A percentile compares a stretch with the other conserved stretches of the same genome.
Conservation (phyloP, 92 coral and sea anemone species). For the Porites rus region DNA sequence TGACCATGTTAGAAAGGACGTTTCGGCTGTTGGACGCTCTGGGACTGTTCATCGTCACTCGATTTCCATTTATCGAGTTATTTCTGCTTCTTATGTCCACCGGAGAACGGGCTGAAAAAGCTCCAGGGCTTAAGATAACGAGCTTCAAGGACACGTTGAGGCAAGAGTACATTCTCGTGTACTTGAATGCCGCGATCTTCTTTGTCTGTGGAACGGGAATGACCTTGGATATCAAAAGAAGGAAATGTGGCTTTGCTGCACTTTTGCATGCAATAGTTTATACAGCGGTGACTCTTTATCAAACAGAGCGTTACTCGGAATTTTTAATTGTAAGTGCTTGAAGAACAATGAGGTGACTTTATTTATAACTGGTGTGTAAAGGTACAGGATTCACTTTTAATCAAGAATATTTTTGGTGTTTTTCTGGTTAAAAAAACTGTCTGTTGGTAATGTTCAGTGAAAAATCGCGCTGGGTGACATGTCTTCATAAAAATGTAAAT, state of each 20-base stretch:
- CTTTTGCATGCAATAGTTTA: conserved; percentile 74
- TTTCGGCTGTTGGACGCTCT: conserved; percentile 76
- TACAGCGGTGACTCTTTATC: conserved; percentile 68
- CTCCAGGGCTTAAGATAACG: conserved; percentile 39
- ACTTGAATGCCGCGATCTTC: conserved; percentile 80
- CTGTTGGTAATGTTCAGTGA: no score
- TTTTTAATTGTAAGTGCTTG: conserved; percentile 80
- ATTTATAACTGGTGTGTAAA: no score
- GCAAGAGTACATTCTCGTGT: conserved; percentile 71
- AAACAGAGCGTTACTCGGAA: conserved; percentile 75
- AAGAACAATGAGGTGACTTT: not conserved
- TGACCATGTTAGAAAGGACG: conserved; percentile 81
- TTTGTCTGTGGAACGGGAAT: conserved; percentile 95
- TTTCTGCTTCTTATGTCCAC: conserved; percentile 79
- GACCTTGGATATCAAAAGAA: conserved; percentile 86
- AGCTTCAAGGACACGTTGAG: conserved; percentile 66
- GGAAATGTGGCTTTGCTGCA: conserved; percentile 83
- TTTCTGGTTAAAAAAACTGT: no score
- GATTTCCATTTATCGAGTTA: conserved; percentile 91
- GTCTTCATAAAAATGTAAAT: no score
- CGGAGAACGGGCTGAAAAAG: conserved; percentile 58
- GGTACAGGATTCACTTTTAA: no score
- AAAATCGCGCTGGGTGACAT: no score
- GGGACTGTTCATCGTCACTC: conserved; percentile 87
- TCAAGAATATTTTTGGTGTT: no score